Conservation (phyloP, 2,797 vertebrate species). For the Malurus splendens region DNA sequence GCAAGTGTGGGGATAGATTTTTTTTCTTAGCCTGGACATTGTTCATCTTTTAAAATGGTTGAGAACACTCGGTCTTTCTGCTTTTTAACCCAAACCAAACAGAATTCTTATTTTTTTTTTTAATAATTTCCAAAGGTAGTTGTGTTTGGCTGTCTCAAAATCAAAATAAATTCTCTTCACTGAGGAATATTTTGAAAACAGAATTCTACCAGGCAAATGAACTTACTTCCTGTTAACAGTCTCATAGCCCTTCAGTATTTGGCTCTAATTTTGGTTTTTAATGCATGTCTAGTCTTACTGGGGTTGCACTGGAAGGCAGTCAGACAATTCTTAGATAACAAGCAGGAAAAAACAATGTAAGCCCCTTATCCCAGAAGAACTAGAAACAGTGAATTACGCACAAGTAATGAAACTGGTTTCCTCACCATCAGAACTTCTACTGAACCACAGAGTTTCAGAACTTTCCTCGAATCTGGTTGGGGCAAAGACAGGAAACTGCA, state of each 20-base stretch:
- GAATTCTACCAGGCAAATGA: background rate
- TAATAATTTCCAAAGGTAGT: background rate
- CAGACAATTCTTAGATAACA: background rate
- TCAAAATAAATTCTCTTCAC: background rate
- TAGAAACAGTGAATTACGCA: conserved; percentile 15
- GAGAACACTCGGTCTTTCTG: background rate
- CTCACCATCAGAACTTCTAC: conserved; percentile 11
- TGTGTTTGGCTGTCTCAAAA: background rate
- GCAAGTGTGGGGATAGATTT: background rate
- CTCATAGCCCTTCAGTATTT: background rate
- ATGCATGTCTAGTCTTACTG: background rate
- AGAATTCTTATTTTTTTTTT: background rate
- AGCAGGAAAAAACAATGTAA: background rate
- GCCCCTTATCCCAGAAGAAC: background rate
- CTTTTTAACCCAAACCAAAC: background rate
- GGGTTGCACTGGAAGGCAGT: background rate
- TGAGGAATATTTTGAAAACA: background rate
- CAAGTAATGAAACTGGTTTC: background rate
- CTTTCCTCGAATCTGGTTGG: conserved; percentile 34
- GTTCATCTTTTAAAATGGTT: background rate
- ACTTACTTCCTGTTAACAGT: background rate
- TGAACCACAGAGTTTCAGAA: background rate
- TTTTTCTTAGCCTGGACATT: background rate
- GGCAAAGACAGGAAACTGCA: conserved; percentile 60
- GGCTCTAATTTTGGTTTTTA: background rate